Base-by-base conservation (phyloP, 2,113 vertebrate species). In the Pygoscelis adeliae region DNA sequence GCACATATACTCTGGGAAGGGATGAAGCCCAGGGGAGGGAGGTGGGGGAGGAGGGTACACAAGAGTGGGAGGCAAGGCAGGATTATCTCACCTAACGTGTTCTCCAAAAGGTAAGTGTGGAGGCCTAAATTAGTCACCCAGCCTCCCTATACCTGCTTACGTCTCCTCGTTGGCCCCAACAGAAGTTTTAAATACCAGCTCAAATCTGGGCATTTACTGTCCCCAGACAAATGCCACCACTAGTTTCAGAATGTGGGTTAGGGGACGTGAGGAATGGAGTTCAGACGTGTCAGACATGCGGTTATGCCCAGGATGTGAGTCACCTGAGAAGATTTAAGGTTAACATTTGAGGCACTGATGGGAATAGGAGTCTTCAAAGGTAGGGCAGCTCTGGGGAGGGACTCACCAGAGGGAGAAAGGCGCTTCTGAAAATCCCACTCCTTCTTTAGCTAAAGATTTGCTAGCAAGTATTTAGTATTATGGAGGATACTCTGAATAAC, bases 1-100 rank as follows among this genome's bases (percentile, higher is more conserved):
- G 7, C 22, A 76, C 11, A 55, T 4, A 27, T 0, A 0, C 9
- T 20, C 17, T 46, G 6, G 21, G 42, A 89, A 90, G 16, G 14
- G 30, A 49, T 2, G 5, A 90, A 78, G 67, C 29, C 19, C 3
- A 3, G 7, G 55, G n/a, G 19, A 73, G 30, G 12, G 11, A 61
- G 5, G 5, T 12, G 14, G 10, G 21, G 63, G 11, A 83, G 21
- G 9, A 91, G 8, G 30, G 8, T 73, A 49, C 13, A 19, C 16
- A 40, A 72, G 19, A 56, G 6, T 6, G 23, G 20, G 34, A 91
- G 6, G 16, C 11, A 49, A 42, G 7, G 11, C 16, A 96, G n/a
- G 47, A 25, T 65, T 69, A 26, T 20, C 5, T 49, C 27, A 59
- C 12, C 2, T 23, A 11, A 47, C 17, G 36, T 49, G 2, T 25